Conservation (phyloP, 2,888 invertebrate genomes). For the Drosophila imparisetae region DNA sequence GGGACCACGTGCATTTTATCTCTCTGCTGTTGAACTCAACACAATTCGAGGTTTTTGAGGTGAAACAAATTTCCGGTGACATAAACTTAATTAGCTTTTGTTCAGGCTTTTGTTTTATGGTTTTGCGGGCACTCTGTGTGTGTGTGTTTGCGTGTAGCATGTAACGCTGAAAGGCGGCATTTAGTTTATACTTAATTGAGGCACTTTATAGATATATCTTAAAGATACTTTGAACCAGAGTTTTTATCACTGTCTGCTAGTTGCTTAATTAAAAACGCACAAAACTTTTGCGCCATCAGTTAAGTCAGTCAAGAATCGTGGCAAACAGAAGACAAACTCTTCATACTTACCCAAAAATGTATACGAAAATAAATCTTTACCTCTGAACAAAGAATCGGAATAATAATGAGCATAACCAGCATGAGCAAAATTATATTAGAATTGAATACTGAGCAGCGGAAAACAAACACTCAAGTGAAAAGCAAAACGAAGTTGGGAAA, state of each 20-base stretch:
- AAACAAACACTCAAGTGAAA: conserved; percentile 56
- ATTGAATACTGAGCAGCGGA: conserved; percentile 66
- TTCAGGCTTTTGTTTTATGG: conserved; percentile 79
- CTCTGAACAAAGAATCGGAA: conserved; percentile 49
- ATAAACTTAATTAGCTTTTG: conserved; percentile 85
- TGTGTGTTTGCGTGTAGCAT: conserved; percentile 59
- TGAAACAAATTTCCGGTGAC: conserved; percentile 85
- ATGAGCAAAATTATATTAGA: conserved; percentile 64
- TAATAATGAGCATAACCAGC: conserved; percentile 58
- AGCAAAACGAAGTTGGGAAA: conserved; percentile 51
- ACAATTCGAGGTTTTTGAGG: conserved; percentile 82
- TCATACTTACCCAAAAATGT: conserved; percentile 54
- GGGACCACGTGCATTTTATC: conserved; percentile 76
- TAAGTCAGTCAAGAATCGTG: conserved; percentile 30
- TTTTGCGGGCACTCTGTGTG: conserved; percentile 65
- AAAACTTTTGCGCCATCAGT: conserved; percentile 29
- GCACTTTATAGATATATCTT: conserved; percentile 74
- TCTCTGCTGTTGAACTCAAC: conserved; percentile 64
- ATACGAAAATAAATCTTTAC: conserved; percentile 51
- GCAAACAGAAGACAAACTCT: conserved; percentile 32
- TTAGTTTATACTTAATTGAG: conserved; percentile 79
- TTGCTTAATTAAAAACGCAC: conserved; percentile 53
- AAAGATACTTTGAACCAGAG: conserved; percentile 43
- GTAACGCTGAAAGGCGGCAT: conserved; percentile 63
- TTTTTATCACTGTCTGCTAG: conserved; percentile 2